Base-by-base conservation (phyloP, 2,113 vertebrate genomes). In the Tetraodon nigroviridis region DNA sequence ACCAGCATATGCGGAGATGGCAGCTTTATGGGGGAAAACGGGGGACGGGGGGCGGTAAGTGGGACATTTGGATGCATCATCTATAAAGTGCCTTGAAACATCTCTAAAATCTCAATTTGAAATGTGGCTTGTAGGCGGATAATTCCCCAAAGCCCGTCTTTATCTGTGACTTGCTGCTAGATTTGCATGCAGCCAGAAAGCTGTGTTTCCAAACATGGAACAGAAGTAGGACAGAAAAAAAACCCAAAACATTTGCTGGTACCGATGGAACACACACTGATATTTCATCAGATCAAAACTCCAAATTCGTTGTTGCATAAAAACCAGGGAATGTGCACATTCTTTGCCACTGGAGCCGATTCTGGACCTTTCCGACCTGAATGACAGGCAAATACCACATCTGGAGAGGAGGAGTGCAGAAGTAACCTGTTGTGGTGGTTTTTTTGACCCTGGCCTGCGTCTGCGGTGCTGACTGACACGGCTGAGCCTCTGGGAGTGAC, bases 81-180 rank as follows among this genome's bases (percentile, higher is more conserved):
- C 53, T 61, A 18, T 56, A 75, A 82, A 75, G 59, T 77, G 66
- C 63, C 67, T 68, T 66, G 21, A 78, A 81, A 82, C 75, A 61
- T 73, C 60, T 73, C 71, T 73, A 67, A 76, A 77, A 78, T 84
- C 79, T 73, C 67, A 71, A 56, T 80, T 83, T 73, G 56, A 79
- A 79, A 76, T 79, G 69, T 73, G 62, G 60, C n/a, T 73, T 64
- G 80, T 78, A 75, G 80, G 78, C 42, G 68, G 71, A 80, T 86
- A 81, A 86, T 81, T 80, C 80, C 78, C 78, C 55, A 74, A 83
- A 83, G 67, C 80, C 70, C 62, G 62, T 71, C 64, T 81, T 81
- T 76, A 83, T 83, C 78, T 83, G 62, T 11, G 64, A 69, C 56
- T 59, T 61, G 61, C 55, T 78, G 64, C 52, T 71, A 61, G 71